Percentiles rank a stretch among this genome's conserved stretches.
Conservation (phyloP, 2,888 invertebrate genomes). For the Dermolepida albohirtum region DNA sequence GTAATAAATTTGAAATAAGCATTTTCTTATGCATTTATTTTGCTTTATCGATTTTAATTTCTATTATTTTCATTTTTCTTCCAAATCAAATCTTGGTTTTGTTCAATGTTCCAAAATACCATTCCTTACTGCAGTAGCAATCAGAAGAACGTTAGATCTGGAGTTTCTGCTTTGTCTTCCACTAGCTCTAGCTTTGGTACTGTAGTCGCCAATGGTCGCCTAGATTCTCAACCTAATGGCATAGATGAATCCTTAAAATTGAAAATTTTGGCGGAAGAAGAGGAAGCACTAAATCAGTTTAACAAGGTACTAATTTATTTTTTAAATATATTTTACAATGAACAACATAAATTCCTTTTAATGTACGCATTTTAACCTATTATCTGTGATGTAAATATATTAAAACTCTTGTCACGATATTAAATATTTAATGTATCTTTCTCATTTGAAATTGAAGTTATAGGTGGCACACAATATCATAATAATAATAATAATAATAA, state of each 20-base stretch:
- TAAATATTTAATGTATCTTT: too few relatives aligned
- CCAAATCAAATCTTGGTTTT: conserved; percentile 14
- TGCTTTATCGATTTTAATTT: conserved; percentile 39
- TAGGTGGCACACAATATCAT: too few relatives aligned
- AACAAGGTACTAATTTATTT: conserved; percentile 73
- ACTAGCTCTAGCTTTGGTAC: conserved; percentile 91
- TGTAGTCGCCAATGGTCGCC: conserved; percentile 71
- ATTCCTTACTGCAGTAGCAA: conserved; percentile 70
- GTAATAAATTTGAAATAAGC: conserved; percentile 63
- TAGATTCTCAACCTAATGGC: conserved; percentile 72
- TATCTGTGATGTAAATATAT: too few relatives aligned
- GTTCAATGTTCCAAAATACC: conserved; percentile 43
- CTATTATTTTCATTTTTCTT: conserved; percentile 47
- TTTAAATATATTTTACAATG: too few relatives aligned
- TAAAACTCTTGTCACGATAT: too few relatives aligned
- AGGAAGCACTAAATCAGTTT: conserved; percentile 94
- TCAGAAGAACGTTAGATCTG: conserved; percentile 90
- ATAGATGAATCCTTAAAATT: conserved; percentile 88
- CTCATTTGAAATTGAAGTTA: too few relatives aligned
- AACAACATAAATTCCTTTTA: too few relatives aligned
- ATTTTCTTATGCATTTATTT: conserved; percentile 8
- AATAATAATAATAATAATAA: too few relatives aligned
- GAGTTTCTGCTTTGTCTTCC: conserved; percentile 87
- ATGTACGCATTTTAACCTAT: too few relatives aligned
- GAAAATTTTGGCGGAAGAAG: conserved; percentile 94